These are phyloP conservation scores for Serranus cabrilla DNA, from an alignment of 2,797 vertebrate species.

Conservation along the genomic window DNA sequence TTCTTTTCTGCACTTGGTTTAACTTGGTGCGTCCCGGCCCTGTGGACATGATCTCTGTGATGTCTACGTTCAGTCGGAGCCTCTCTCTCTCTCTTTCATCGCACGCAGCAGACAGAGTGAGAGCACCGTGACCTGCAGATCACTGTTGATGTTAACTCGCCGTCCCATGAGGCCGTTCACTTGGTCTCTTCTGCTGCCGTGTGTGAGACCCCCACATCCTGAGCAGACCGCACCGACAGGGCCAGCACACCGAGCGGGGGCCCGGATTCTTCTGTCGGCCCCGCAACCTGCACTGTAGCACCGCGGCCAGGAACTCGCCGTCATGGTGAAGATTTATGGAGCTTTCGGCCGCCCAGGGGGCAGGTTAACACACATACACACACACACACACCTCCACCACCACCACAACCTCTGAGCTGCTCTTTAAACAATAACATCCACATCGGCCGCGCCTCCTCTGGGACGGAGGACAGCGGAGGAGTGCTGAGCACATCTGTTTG, in stretches of 20 bases:
- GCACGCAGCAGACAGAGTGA: conserved; percentile 64
- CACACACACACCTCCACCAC: neutral
- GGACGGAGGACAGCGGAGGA: conserved; percentile 63
- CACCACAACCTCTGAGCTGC: conserved; percentile 71
- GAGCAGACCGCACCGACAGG: conserved; percentile 76
- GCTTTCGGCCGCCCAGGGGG: conserved; percentile 81
- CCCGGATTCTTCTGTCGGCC: conserved; percentile 89
- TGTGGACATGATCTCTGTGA: conserved; percentile 46
- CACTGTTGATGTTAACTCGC: conserved; percentile 92
- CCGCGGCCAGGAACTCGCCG: conserved; percentile 90
- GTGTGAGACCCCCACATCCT: conserved; percentile 89
- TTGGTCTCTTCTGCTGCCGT: conserved; percentile 84
- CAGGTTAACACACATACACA: conserved; percentile 76
- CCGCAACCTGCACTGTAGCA: conserved; percentile 85
- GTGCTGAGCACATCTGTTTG: conserved; percentile 88
- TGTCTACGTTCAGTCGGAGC: conserved; percentile 26
- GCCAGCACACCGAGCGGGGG: conserved; percentile 36
- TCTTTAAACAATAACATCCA: conserved; percentile 95
- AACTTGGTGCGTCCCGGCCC: neutral
- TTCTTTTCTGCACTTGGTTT: conserved; percentile 42
- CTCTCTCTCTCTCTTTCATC: conserved; percentile 40
- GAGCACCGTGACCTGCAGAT: conserved; percentile 86
- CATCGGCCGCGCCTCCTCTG: conserved; percentile 75
- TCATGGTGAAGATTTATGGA: conserved; percentile 94
- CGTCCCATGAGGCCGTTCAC: conserved; percentile 87